Evolutionary conservation across 2,113 vertebrate species (phyloP).

Genomic region (Cyanoderma ruficeps): DNA sequence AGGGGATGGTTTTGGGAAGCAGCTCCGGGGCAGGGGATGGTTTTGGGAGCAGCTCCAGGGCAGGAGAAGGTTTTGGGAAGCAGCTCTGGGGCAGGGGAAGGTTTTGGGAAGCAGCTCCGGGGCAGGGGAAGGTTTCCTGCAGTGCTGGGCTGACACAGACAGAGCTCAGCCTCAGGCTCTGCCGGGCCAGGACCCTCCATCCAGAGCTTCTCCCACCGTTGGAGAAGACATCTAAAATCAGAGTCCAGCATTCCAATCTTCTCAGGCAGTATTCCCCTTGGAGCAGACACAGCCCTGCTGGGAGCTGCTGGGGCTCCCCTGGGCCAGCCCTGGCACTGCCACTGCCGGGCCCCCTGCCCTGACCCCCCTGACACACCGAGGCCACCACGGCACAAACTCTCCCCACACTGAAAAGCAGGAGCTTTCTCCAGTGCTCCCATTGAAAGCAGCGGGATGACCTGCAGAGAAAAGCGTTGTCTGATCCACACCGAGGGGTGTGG

Average conservation of each 20-base stretch:
- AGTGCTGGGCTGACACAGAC: not conserved
- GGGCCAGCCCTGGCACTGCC: not conserved
- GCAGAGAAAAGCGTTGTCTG: accelerated
- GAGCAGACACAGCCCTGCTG: accelerated
- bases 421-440: accelerated
- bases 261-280: not conserved
- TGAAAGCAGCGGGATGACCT: not conserved
- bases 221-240: not conserved
- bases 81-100: too few relatives aligned
- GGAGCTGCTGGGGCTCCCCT: not conserved
- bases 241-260: not conserved
- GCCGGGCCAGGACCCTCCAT: not conserved
- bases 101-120: too few relatives aligned
- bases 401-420: accelerated
- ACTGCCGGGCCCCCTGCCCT: accelerated
- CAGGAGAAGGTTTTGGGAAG: too few relatives aligned
- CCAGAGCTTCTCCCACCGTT: accelerated
- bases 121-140: not conserved
- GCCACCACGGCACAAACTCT: not conserved
- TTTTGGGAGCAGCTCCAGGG: too few relatives aligned
- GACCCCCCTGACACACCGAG: accelerated
- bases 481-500: accelerated
- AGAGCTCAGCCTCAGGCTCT: accelerated
- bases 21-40: too few relatives aligned
- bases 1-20: too few relatives aligned